Base-by-base conservation (phyloP, 2,113 vertebrate species). In the Oceanites oceanicus region DNA sequence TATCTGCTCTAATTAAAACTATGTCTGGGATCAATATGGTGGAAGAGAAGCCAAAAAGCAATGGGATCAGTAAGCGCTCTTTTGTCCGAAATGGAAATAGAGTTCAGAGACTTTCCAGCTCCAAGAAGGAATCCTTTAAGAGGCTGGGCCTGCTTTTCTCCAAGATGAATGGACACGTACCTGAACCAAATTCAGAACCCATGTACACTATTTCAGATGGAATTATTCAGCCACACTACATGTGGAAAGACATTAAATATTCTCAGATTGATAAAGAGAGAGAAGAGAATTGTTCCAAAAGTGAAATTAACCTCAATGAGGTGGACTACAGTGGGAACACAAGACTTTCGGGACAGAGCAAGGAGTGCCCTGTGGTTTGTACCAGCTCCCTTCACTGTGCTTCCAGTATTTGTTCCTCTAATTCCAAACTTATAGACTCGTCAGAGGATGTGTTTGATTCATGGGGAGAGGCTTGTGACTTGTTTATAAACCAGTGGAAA, bases 171-270 rank as follows among this genome's bases (percentile, higher is more conserved):
- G 98, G 98, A 88, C 99, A 98, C 5, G 98, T 98, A 2, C 97
- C 99, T 6, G 98, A 98, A 86, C 98, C 99, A 18, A 97, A 96
- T 36, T 97, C 98, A 38, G 98, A 98, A 63, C 98, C 97, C 94
- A 98, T 99, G 95, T 99, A 99, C 96, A 99, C 99, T 55, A 99
- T 99, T 96, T 99, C 99, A 19, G 99, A 99, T 6, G 99, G 99
- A 47, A 95, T 99, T 75, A 97, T 99, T 89, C 98, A 98, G 97
- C 99, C 99, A 38, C 98, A 99, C 90, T 98, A 98, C 92, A 98
- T 98, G 98, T 99, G 98, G 98, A 98, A 99, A 95, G 99, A 99
- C 97, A 98, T 98, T 93, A 98, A 98, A 96, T 98, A 98, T 95
- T 98, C 98, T 97, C 98, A 98, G 27, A 98, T 98, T 90, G 97